phyloP scores from a whole-genome alignment of 2,888 invertebrate species.

The Cistogaster globosa region DNA sequence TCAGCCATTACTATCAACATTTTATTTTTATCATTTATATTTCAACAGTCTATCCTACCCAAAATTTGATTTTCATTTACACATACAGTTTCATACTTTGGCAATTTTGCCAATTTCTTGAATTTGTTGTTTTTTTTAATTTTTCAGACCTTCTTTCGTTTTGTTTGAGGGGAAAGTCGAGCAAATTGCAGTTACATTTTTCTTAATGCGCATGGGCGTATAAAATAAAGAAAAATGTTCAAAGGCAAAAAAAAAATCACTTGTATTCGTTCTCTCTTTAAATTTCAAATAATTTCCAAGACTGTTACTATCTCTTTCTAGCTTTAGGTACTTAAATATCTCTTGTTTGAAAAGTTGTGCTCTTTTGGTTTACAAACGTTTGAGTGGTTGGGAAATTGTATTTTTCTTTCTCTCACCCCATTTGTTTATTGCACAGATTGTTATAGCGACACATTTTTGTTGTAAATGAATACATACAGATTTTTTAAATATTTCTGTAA shows the following conservation, averaged over 20 bases:
- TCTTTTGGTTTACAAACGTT: neutral
- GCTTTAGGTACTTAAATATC: constrained; percentile 4
- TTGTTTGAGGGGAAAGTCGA: constrained; percentile 56
- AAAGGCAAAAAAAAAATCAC: constrained; percentile 45
- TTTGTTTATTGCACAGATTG: neutral
- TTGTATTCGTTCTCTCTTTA: constrained; percentile 35
- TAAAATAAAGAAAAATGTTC: constrained; percentile 15
- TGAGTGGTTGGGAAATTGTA: neutral
- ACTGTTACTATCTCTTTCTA: constrained; percentile 29
- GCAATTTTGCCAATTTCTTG: constrained; percentile 26
- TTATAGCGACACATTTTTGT: constrained; percentile 28
- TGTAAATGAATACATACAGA: constrained; percentile 38
- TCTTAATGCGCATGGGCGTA: constrained; percentile 64
- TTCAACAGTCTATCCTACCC: constrained; percentile 55
- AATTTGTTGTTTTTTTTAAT: constrained; percentile 16
- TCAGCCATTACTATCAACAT: constrained; percentile 72
- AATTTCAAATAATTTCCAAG: neutral
- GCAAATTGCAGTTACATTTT: constrained; percentile 47
- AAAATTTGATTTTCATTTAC: constrained; percentile 33
- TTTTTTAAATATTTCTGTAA: constrained; percentile 16
- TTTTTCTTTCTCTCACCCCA: constrained; percentile 30
- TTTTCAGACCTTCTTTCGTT: constrained; percentile 31
- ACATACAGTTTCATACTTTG: constrained; percentile 5
- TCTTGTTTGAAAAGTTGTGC: neutral
- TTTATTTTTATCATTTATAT: constrained; percentile 65